Percentiles rank a stretch among this genome's conserved stretches.
Conservation (phyloP, 2,888 invertebrate genomes). For the Ophion slaviceki region DNA sequence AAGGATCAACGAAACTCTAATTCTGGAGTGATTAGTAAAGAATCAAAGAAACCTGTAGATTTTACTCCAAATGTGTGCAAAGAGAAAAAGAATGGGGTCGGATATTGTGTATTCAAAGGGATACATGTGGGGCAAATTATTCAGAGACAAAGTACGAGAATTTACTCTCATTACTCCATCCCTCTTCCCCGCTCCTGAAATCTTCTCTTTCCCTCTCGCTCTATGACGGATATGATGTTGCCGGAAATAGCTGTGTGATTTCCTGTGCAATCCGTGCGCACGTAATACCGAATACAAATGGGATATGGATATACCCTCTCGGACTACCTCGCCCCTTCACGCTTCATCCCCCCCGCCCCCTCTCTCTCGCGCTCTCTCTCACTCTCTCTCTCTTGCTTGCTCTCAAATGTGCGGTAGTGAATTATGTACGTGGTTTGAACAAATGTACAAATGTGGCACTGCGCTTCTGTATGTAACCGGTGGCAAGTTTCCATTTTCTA, state of each 20-base stretch:
- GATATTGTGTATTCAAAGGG: background rate
- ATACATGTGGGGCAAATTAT: background rate
- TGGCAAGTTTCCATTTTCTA: slow-evolving; percentile 26
- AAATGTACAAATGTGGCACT: slow-evolving; percentile 59
- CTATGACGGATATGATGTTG: slow-evolving; percentile 79
- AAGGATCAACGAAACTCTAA: too few relatives aligned
- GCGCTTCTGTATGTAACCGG: slow-evolving; percentile 64
- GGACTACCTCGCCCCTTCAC: slow-evolving; percentile 42
- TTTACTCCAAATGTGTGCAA: background rate
- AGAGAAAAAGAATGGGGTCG: background rate
- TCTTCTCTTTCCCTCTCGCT: slow-evolving; percentile 25
- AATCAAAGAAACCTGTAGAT: background rate
- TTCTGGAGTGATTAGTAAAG: background rate
- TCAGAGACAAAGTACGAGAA: slow-evolving; percentile 3
- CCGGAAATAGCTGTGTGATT: slow-evolving; percentile 80
- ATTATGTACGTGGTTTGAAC: slow-evolving; percentile 74
- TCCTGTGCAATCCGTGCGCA: slow-evolving; percentile 76
- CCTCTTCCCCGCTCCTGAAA: slow-evolving; percentile 3
- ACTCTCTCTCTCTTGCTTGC: background rate
- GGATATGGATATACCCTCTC: slow-evolving; percentile 73
- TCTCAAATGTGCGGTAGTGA: slow-evolving; percentile 69
- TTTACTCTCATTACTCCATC: slow-evolving; percentile 1
- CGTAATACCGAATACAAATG: slow-evolving; percentile 79
- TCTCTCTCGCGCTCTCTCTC: slow-evolving; percentile 4
- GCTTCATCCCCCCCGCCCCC: slow-evolving; percentile 11